Evolutionary conservation across 2,797 vertebrate genomes (phyloP).

Genomic region (Anas bahamensis): DNA sequence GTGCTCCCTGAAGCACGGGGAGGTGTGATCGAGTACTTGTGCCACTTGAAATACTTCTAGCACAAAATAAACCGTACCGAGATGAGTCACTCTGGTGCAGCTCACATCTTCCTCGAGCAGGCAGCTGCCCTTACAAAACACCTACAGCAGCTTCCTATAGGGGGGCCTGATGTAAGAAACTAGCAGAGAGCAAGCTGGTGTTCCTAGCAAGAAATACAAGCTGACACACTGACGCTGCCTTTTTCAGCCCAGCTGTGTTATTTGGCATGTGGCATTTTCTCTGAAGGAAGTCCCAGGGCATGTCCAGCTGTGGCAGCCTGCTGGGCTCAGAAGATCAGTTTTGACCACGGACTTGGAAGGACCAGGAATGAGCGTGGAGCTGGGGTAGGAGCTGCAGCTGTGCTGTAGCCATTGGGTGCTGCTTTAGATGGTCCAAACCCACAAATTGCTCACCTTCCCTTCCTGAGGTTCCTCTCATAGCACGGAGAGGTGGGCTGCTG

Average conservation of each 20-base stretch:
- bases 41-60: neutral
- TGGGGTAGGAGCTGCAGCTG: neutral
- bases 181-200: neutral
- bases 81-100: neutral
- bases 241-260: neutral
- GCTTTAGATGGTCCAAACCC: neutral
- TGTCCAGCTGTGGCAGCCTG: neutral
- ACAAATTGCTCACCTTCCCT: neutral
- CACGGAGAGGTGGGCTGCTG: fast-evolving
- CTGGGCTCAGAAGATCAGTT: neutral
- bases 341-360: neutral
- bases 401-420: too few species aligned
- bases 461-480: neutral
- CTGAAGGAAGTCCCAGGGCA: neutral
- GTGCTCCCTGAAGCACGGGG: neutral
- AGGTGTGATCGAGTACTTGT: neutral
- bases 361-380: too few species aligned
- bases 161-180: neutral
- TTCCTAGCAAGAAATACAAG: neutral
- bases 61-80: neutral
- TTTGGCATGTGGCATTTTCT: fast-evolving
- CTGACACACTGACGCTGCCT: neutral
- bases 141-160: neutral
- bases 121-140: neutral
- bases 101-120: neutral